phyloP scores from a whole-genome alignment of 2,888 invertebrate genomes.

The Entomobrya multifasciata region DNA sequence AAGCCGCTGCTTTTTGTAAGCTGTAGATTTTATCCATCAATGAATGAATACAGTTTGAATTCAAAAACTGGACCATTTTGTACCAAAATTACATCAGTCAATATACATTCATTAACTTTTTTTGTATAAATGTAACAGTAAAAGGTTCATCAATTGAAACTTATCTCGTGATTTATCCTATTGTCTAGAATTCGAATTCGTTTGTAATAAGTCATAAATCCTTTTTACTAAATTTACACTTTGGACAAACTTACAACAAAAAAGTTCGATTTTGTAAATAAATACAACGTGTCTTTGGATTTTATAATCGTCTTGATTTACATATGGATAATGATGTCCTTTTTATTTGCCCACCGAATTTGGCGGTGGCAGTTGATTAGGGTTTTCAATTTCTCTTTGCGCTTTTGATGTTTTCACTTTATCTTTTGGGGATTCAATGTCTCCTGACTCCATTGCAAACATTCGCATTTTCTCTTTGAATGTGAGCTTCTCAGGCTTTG shows the following conservation, averaged over 20 bases:
- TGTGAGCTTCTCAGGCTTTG: constrained; percentile 94
- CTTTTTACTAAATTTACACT: too few relatives aligned
- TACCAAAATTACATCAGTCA: constrained; percentile 67
- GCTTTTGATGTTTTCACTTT: constrained; percentile 97
- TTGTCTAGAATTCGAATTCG: too few relatives aligned
- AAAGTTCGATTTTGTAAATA: too few relatives aligned
- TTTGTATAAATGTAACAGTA: not conserved
- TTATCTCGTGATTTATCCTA: not conserved
- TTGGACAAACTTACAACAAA: too few relatives aligned
- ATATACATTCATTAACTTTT: constrained; percentile 29
- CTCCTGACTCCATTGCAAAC: constrained; percentile 98
- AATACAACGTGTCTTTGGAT: too few relatives aligned
- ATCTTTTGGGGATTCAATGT: constrained; percentile 94
- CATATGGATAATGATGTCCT: too few relatives aligned
- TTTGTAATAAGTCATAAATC: too few relatives aligned
- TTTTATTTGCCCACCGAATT: not conserved
- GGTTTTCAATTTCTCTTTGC: constrained; percentile 94
- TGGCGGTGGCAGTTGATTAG: constrained; percentile 80
- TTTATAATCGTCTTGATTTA: too few relatives aligned
- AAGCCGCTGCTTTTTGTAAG: not conserved
- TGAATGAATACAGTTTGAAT: constrained; percentile 2
- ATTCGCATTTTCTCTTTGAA: constrained; percentile 99
- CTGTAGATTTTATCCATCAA: not conserved
- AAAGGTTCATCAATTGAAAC: too few relatives aligned
- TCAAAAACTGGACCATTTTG: constrained; percentile 62